A percentile compares a stretch with the other conserved stretches of the same genome.
These are phyloP conservation scores for Ascaphus truei DNA, from an alignment of 2,113 vertebrate genomes.

Conservation along the genomic window DNA sequence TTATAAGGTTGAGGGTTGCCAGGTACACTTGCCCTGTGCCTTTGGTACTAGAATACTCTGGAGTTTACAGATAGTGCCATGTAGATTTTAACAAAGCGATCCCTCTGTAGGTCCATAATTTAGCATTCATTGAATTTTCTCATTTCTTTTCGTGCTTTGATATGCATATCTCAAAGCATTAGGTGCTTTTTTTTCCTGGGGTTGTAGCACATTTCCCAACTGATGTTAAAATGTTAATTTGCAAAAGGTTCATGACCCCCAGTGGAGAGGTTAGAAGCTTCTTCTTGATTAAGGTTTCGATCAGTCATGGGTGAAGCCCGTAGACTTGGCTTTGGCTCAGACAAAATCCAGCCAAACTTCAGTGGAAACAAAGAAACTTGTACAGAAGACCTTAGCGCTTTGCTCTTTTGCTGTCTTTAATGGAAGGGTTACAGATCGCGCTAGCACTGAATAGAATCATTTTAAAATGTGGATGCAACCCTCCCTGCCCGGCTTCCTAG, in stretches of 20 bases:
- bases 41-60: conserved; percentile 59
- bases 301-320: conserved; percentile 56
- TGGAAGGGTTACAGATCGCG: not conserved
- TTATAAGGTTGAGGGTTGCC: conserved; percentile 57
- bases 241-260: conserved; percentile 51
- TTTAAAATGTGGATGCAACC: not conserved
- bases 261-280: conserved; percentile 54
- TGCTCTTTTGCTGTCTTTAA: conserved; percentile 1
- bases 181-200: conserved; percentile 47
- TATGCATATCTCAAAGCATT: conserved; percentile 59
- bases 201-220: conserved; percentile 57
- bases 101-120: conserved; percentile 57
- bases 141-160: conserved; percentile 55
- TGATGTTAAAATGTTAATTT: conserved; percentile 65
- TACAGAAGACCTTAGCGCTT: not conserved
- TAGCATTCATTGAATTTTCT: conserved; percentile 58
- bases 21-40: conserved; percentile 50
- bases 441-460: not conserved
- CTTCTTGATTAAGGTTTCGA: conserved; percentile 59
- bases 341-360: conserved; percentile 14
- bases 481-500: too few species aligned
- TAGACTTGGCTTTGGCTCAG: conserved; percentile 44
- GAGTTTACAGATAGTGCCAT: conserved; percentile 50
- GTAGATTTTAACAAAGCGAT: conserved; percentile 51
- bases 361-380: not conserved